These are phyloP conservation scores for Delphinus delphis DNA, from an alignment of 2,113 vertebrate genomes.

Conservation along the genomic window DNA sequence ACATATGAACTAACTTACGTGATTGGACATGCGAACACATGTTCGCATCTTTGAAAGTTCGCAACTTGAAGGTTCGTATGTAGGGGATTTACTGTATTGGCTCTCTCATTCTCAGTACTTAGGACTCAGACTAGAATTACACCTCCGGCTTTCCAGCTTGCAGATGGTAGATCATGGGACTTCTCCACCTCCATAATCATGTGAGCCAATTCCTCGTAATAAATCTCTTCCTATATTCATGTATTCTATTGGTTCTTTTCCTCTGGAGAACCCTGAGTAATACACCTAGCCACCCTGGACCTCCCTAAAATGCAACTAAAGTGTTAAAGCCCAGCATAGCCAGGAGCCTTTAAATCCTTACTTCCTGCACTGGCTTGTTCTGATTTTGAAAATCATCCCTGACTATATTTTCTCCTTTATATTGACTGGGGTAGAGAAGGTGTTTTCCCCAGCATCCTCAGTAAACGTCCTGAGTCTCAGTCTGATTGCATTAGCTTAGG, in stretches of 20 bases:
- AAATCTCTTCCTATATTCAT: not conserved
- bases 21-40: too few relatives aligned
- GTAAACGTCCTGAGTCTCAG: not conserved
- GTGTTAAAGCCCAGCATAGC: not conserved
- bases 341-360: not conserved
- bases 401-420: not conserved
- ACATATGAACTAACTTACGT: too few relatives aligned
- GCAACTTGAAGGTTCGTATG: too few relatives aligned
- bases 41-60: too few relatives aligned
- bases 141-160: not conserved
- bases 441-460: not conserved
- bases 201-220: not conserved
- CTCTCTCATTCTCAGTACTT: not conserved
- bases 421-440: not conserved
- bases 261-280: not conserved
- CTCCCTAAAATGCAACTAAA: not conserved
- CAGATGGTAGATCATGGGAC: not conserved
- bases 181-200: not conserved
- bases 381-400: not conserved
- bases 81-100: not conserved
- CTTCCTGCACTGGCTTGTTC: not conserved
- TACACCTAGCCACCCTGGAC: not conserved
- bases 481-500: not conserved
- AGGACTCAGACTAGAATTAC: not conserved
- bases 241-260: not conserved